A percentile compares a stretch with the other conserved stretches of the same genome.
These are phyloP conservation scores for Meandrusa payeni DNA, from an alignment of 2,888 invertebrate genomes.

Conservation along the genomic window DNA sequence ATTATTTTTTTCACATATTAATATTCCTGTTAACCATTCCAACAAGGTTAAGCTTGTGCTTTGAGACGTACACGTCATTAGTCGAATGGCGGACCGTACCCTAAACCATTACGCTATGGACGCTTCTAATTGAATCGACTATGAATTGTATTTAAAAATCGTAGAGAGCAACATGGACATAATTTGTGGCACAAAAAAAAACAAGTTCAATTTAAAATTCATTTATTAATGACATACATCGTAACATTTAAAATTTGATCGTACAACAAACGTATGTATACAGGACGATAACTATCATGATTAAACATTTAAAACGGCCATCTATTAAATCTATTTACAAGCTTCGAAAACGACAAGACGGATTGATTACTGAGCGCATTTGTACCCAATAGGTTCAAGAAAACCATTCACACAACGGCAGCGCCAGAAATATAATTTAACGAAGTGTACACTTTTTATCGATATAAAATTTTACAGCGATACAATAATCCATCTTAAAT, in stretches of 20 bases:
- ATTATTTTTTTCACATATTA: too few species aligned
- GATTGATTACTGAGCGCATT: slow-evolving; percentile 31
- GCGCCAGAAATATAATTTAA: slow-evolving; percentile 4
- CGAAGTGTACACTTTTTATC: not conserved
- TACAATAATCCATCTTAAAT: slow-evolving; percentile 48
- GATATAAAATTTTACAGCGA: slow-evolving; percentile 15
- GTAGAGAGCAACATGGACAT: too few species aligned
- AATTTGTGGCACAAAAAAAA: too few species aligned
- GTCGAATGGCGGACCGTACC: too few species aligned
- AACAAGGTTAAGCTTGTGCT: too few species aligned
- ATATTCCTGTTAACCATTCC: too few species aligned
- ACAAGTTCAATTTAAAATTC: slow-evolving; percentile 42
- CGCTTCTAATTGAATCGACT: too few species aligned
- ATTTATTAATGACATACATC: slow-evolving; percentile 62
- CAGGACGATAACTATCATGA: slow-evolving; percentile 32
- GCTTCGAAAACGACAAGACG: slow-evolving; percentile 36
- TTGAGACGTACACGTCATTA: too few species aligned
- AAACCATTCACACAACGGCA: not conserved
- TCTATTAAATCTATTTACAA: slow-evolving; percentile 34
- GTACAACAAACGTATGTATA: slow-evolving; percentile 51
- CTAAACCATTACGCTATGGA: too few species aligned
- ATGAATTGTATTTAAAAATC: too few species aligned
- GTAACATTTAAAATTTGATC: slow-evolving; percentile 59
- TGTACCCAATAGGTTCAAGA: not conserved
- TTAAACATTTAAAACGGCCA: slow-evolving; percentile 34